Percentiles rank a stretch among this genome's conserved stretches.
Evolutionary conservation across 2,797 vertebrate species (phyloP).

Genomic region (Bovichtus diacanthus): DNA sequence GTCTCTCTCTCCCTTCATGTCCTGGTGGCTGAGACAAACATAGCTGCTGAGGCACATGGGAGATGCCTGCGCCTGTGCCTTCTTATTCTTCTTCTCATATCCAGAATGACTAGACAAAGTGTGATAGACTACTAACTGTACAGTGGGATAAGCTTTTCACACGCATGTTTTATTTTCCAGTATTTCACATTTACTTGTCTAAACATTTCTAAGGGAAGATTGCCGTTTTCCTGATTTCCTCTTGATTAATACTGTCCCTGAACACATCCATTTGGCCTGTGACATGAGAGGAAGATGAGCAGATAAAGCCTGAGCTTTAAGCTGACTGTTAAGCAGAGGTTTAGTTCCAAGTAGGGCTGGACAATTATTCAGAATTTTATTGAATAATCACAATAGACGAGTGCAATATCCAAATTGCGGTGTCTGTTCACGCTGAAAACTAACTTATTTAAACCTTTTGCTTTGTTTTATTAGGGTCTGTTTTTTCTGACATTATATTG

Average conservation of each 20-base stretch:
- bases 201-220: not conserved
- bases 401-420: too few species aligned
- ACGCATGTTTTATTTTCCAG: not conserved
- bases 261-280: not conserved
- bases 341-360: not conserved
- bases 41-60: conserved; percentile 21
- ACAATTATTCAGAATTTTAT: too few species aligned
- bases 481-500: too few species aligned
- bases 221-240: not conserved
- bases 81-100: not conserved
- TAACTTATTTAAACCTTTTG: too few species aligned
- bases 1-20: too few species aligned
- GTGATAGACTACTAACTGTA: too few species aligned
- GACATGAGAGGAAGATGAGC: conserved; percentile 35
- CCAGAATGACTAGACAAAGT: conserved; percentile 12
- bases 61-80: not conserved
- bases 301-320: not conserved
- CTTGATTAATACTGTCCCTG: not conserved
- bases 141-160: not conserved
- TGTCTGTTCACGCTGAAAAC: too few species aligned
- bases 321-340: conserved; percentile 4
- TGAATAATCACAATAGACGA: too few species aligned
- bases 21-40: not conserved
- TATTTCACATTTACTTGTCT: too few species aligned
- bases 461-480: too few species aligned